These are phyloP conservation scores for Oscheius sp. DNA, from an alignment of 2,888 invertebrate species.

Conservation along the genomic window DNA sequence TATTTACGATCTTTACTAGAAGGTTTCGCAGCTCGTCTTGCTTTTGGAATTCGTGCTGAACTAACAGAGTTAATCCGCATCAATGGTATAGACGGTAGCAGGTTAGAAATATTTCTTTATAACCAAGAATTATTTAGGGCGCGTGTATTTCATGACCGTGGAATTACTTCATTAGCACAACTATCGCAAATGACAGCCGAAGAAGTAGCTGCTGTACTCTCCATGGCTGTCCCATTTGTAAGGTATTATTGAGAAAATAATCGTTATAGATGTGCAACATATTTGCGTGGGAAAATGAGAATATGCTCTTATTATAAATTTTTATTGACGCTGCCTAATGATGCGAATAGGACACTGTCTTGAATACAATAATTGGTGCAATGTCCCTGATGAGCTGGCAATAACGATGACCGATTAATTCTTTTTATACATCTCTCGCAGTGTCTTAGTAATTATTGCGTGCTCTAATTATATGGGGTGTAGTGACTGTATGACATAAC, in stretches of 20 bases:
- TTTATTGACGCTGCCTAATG: slow-evolving; percentile 15
- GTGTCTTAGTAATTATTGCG: slow-evolving; percentile 4
- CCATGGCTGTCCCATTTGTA: slow-evolving; percentile 50
- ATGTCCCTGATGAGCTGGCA: slow-evolving; percentile 31
- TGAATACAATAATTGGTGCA: slow-evolving; percentile 27
- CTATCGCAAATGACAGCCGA: slow-evolving; percentile 33
- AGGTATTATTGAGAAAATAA: slow-evolving; percentile 32
- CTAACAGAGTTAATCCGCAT: slow-evolving; percentile 88
- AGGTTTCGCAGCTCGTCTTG: slow-evolving; percentile 91
- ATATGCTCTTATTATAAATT: neutral
- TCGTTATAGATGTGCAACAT: no score
- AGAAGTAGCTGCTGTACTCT: slow-evolving; percentile 43
- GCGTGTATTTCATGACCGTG: slow-evolving; percentile 51
- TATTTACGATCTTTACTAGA: slow-evolving; percentile 87
- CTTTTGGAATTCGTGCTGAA: slow-evolving; percentile 86
- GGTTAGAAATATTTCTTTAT: slow-evolving; percentile 17
- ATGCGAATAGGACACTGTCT: slow-evolving; percentile 4
- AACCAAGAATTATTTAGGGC: slow-evolving; percentile 41
- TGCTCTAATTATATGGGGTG: neutral
- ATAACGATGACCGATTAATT: neutral
- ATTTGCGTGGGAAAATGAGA: slow-evolving; percentile 4
- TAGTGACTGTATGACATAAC: neutral
- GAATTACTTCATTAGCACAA: slow-evolving; percentile 47
- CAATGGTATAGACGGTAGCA: slow-evolving; percentile 61
- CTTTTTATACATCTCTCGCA: neutral